These are phyloP conservation scores for Lepus timidus DNA, from an alignment of 2,113 vertebrate genomes.

Conservation along the genomic window DNA sequence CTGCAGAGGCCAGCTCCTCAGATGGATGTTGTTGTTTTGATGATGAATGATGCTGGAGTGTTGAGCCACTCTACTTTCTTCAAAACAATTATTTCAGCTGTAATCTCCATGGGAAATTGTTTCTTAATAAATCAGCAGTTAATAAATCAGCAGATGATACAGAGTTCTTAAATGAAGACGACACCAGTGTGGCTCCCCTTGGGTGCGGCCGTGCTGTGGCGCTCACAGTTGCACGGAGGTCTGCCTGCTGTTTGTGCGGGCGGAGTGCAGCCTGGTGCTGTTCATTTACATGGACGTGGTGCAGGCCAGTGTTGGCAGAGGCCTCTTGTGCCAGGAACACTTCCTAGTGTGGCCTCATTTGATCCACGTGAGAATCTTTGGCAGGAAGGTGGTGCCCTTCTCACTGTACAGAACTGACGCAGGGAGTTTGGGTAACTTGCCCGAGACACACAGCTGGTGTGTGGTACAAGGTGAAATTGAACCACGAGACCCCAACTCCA, in stretches of 20 bases:
- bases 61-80: slow-evolving; percentile 68
- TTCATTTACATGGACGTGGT: background rate
- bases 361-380: background rate
- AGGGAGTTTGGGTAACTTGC: slow-evolving; percentile 8
- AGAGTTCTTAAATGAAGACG: slow-evolving; percentile 68
- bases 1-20: slow-evolving; percentile 41
- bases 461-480: background rate
- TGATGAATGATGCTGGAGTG: slow-evolving; percentile 74
- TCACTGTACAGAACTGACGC: background rate
- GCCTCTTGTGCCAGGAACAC: background rate
- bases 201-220: background rate
- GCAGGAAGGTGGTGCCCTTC: background rate
- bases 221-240: background rate
- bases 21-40: slow-evolving; percentile 51
- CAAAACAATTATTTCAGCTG: slow-evolving; percentile 79
- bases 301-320: background rate
- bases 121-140: slow-evolving; percentile 62
- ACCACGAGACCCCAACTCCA: background rate
- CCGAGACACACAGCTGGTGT: background rate
- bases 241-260: background rate
- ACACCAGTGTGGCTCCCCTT: slow-evolving; percentile 52
- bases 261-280: background rate
- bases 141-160: slow-evolving; percentile 67
- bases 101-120: slow-evolving; percentile 47
- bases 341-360: background rate